phyloP scores from a whole-genome alignment of 2,888 invertebrate species.

The Cryptocheilus praepositus region DNA sequence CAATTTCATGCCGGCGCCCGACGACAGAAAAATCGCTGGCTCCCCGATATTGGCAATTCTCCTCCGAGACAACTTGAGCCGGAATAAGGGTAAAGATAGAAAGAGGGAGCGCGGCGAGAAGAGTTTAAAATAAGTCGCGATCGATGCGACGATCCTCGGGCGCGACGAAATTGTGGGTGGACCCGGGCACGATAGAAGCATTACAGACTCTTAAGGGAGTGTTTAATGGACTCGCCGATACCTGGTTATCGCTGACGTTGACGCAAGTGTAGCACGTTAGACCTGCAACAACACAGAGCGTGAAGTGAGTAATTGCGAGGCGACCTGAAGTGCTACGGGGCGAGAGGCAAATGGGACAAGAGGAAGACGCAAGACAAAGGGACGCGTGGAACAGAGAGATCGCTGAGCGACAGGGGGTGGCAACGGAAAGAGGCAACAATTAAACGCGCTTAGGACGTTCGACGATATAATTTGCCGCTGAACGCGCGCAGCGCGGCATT shows the following conservation, averaged over 20 bases:
- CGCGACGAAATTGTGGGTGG: constrained; percentile 49
- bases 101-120: constrained; percentile 11
- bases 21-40: constrained; percentile 28
- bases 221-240: constrained; percentile 63
- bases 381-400: constrained; percentile 27
- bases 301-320: constrained; percentile 1
- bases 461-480: constrained; percentile 38
- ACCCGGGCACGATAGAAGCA: constrained; percentile 54
- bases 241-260: constrained; percentile 80
- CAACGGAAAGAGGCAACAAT: constrained; percentile 49
- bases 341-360: background rate
- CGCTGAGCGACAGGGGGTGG: constrained; percentile 30
- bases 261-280: constrained; percentile 80
- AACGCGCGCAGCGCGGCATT: constrained; percentile 31
- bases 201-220: constrained; percentile 55
- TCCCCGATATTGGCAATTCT: constrained; percentile 41
- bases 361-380: constrained; percentile 33
- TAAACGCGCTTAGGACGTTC: constrained; percentile 44
- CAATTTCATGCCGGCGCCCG: constrained; percentile 23
- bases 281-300: constrained; percentile 62
- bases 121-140: constrained; percentile 46
- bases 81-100: constrained; percentile 12
- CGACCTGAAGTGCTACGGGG: background rate
- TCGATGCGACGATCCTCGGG: constrained; percentile 43
- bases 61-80: constrained; percentile 13